Evolutionary conservation across 2,797 vertebrate genomes (phyloP).

Genomic region (Heliangelus exortis): DNA sequence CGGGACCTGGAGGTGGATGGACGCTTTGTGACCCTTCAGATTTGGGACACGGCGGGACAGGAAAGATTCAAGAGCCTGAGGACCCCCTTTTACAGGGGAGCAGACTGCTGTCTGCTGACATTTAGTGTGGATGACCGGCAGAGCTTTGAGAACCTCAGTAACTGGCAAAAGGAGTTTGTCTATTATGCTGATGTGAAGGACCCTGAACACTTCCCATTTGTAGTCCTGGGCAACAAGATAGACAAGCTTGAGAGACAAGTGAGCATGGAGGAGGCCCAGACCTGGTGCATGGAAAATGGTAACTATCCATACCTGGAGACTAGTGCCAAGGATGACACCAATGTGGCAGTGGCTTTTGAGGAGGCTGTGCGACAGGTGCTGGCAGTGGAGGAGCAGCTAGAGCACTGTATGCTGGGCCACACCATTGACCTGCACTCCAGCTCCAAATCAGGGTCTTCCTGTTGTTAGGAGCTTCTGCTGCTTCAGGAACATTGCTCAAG

Average conservation of each 20-base stretch:
- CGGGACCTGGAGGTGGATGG: conserved; percentile 96
- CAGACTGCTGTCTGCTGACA: conserved; percentile 96
- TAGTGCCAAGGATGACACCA: conserved; percentile 97
- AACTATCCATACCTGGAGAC: conserved; percentile 97
- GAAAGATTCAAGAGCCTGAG: conserved; percentile 97
- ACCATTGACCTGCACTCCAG: conserved; percentile 92
- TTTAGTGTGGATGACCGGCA: conserved; percentile 95
- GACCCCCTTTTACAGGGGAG: conserved; percentile 95
- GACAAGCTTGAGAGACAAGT: conserved; percentile 92
- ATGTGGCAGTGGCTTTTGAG: conserved; percentile 94
- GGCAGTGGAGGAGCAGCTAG: conserved; percentile 91
- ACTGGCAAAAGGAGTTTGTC: conserved; percentile 98
- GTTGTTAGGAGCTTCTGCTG: conserved; percentile 82
- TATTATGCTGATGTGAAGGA: conserved; percentile 94
- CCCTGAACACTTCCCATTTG: conserved; percentile 93
- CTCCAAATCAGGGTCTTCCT: conserved; percentile 86
- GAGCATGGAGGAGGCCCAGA: conserved; percentile 89
- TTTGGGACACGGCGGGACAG: conserved; percentile 98
- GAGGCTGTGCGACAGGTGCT: conserved; percentile 94
- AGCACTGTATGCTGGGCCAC: conserved; percentile 90
- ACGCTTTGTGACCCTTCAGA: conserved; percentile 95
- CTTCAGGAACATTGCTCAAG: background rate
- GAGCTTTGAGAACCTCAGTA: conserved; percentile 94
- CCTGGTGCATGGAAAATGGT: conserved; percentile 93
- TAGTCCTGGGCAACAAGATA: conserved; percentile 96